Percentiles rank a stretch among this genome's conserved stretches.
These are phyloP conservation scores for Oreamnos americanus DNA, from an alignment of 2,113 vertebrate species.

Conservation along the genomic window DNA sequence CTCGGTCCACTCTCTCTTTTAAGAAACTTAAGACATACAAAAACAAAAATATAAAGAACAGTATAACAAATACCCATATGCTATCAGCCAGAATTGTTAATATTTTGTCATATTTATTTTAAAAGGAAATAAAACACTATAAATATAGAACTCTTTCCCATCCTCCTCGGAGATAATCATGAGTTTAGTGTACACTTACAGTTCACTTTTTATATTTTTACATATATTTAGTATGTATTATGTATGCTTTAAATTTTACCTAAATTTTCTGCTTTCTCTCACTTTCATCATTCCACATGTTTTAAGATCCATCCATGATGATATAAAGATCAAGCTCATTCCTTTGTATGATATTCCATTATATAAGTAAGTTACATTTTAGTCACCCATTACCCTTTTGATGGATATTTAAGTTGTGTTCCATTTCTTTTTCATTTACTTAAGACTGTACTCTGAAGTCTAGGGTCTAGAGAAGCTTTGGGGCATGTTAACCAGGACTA, in stretches of 20 bases:
- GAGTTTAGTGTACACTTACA: not conserved
- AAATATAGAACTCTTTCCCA: not conserved
- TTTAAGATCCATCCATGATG: not conserved
- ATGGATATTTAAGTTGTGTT: not conserved
- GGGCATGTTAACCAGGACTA: not conserved
- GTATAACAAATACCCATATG: not conserved
- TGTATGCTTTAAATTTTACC: not conserved
- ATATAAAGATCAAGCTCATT: not conserved
- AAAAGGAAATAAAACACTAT: not conserved
- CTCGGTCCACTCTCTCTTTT: not conserved
- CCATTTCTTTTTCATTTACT: not conserved
- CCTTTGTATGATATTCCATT: not conserved
- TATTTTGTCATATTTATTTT: not conserved
- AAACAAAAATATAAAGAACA: not conserved
- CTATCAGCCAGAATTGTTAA: not conserved
- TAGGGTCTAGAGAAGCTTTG: not conserved
- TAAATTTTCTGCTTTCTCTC: not conserved
- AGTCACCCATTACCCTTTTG: not conserved
- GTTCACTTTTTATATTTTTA: not conserved
- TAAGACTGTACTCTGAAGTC: not conserved
- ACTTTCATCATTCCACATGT: not conserved
- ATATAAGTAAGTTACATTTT: not conserved
- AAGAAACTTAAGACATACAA: not conserved
- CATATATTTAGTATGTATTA: not conserved
- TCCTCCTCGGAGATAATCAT: not conserved